These are phyloP conservation scores for Glaucidium brasilianum DNA, from an alignment of 2,113 vertebrate genomes.

Conservation along the genomic window DNA sequence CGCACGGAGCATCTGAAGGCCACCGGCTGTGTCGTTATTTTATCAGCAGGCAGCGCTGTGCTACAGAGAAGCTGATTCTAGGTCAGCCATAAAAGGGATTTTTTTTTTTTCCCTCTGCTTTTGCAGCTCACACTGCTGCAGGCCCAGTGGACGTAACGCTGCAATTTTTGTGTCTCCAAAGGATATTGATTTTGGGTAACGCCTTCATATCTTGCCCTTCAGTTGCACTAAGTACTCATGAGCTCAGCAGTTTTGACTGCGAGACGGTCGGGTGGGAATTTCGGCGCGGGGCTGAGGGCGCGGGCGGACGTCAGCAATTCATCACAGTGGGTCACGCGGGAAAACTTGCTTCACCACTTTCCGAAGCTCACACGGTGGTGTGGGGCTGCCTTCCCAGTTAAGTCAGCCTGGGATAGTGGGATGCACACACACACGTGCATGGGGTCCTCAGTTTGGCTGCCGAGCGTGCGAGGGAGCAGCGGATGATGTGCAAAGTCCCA, in stretches of 20 bases:
- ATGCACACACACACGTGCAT: accelerated
- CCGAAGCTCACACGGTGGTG: accelerated
- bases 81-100: conserved; percentile 58
- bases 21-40: conserved; percentile 45
- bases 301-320: not conserved
- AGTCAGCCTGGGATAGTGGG: no score
- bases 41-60: conserved; percentile 68
- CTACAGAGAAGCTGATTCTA: conserved; percentile 63
- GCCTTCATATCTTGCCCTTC: not conserved
- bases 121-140: not conserved
- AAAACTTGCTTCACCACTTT: not conserved
- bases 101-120: not conserved
- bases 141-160: not conserved
- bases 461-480: accelerated
- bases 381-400: not conserved
- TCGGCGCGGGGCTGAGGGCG: not conserved
- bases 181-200: not conserved
- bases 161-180: not conserved
- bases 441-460: accelerated
- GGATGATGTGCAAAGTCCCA: accelerated
- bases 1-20: not conserved
- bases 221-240: not conserved
- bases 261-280: not conserved
- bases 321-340: not conserved
- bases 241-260: not conserved